Evolutionary conservation across 2,113 vertebrate species (phyloP), one percentile per base, ranked within the genome.

Genomic region (Monarcha castaneiventris): DNA sequence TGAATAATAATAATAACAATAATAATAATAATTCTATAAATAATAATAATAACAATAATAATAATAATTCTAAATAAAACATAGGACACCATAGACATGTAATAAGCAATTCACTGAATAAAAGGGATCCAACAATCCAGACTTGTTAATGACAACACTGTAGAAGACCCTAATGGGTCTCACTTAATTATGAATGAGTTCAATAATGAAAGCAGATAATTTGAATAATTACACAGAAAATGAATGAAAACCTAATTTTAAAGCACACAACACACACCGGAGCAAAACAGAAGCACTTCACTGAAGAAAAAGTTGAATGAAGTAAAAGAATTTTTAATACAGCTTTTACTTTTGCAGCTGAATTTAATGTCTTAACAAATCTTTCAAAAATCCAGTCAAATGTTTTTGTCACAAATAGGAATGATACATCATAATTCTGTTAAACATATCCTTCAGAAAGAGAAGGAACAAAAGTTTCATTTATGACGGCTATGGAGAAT

Each of bases 291-390:
- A 91, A 83, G 37, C 7, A 69, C 9, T 85, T 84, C 32, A 73
- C 19, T 68, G 37, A 94, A 86, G 33, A 82, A 82, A 84, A 95
- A 81, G 52, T 32, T 95, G 61, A 96, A 80, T 73, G 22, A 89
- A 87, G 26, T 78, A 8, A 85, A 93, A 30, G 4, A 71, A 37
- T 68, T 79, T 89, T 93, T 78, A 90, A 90, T 90, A 17, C 15
- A 69, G 22, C 4, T 87, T 86, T 86, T 93, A 6, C 19, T 77
- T 83, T 88, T 3, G 2, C 16, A 83, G 29, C 5, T 72, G 29
- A 80, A 92, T 7, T 68, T 39, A 89, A 81, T 72, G 56, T 83
- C 79, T 87, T 63, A 76, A 85, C 23, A 90, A 82, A 90, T 78
- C 73, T 84, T 94, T 85, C 52, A 89, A 91, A 89, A 72, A 74